A percentile compares a stretch with the other conserved stretches of the same genome.
These are phyloP conservation scores for Lasius fuliginosus DNA, from an alignment of 2,888 invertebrate species.

Conservation along the genomic window DNA sequence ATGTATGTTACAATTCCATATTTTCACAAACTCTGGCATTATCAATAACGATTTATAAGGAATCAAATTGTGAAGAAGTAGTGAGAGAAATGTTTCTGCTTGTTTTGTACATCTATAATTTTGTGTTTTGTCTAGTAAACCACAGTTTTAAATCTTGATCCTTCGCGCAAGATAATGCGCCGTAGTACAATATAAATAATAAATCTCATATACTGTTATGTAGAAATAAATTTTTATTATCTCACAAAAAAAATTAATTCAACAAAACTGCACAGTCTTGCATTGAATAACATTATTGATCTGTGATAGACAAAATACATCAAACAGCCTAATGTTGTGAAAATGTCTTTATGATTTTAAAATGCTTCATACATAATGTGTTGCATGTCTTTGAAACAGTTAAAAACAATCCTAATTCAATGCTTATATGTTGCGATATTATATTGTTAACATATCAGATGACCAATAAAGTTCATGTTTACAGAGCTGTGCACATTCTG, in stretches of 20 bases:
- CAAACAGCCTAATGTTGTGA: conserved; percentile 38
- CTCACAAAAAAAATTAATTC: conserved; percentile 49
- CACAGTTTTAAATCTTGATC: conserved; percentile 5
- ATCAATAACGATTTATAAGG: conserved; percentile 35
- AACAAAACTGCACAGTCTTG: conserved; percentile 66
- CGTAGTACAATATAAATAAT: conserved; percentile 26
- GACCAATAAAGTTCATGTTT: conserved; percentile 38
- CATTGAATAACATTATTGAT: conserved; percentile 53
- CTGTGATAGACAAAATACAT: conserved; percentile 56
- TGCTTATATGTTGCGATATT: background rate
- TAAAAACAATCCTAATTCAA: conserved; percentile 69
- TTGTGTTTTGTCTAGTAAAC: conserved; percentile 26
- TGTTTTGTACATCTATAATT: conserved; percentile 26
- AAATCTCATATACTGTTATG: conserved; percentile 9
- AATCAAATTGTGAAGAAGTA: conserved; percentile 35
- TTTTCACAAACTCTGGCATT: conserved; percentile 64
- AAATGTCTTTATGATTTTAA: conserved; percentile 54
- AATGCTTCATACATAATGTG: conserved; percentile 32
- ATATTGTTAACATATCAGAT: conserved; percentile 41
- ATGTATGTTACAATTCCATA: conserved; percentile 59
- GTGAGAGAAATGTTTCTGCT: conserved; percentile 43
- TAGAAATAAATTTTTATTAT: conserved; percentile 40
- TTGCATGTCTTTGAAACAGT: conserved; percentile 57
- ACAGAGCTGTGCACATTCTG: background rate
- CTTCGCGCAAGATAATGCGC: conserved; percentile 10